Percentiles rank a stretch among this genome's conserved stretches.
Conservation (phyloP, 2,888 invertebrate species). For the Sinhomidia bicolor region DNA sequence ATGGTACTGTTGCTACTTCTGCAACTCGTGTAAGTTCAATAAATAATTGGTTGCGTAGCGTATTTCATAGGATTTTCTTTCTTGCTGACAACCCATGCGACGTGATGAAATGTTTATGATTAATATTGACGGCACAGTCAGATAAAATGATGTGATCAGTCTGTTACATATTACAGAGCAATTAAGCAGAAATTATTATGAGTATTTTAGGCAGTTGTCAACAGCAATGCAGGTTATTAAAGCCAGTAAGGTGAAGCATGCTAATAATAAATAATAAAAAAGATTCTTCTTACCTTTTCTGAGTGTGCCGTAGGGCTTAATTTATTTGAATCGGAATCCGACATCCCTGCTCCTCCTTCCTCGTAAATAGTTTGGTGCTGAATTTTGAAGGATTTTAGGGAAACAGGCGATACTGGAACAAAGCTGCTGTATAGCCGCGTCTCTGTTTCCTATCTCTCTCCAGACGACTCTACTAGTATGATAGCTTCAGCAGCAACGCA, state of each 20-base stretch:
- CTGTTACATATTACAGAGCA: too few relatives aligned
- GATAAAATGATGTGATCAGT: background rate
- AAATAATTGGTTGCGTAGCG: too few relatives aligned
- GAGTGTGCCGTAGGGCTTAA: slow-evolving; percentile 66
- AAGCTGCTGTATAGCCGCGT: slow-evolving; percentile 5
- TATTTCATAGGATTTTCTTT: background rate
- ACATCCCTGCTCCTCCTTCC: slow-evolving; percentile 71
- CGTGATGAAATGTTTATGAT: too few relatives aligned
- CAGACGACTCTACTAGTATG: too few relatives aligned
- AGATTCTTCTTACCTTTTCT: slow-evolving; percentile 73
- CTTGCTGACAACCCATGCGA: too few relatives aligned
- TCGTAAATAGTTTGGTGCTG: slow-evolving; percentile 74
- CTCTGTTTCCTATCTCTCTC: background rate
- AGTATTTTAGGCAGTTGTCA: slow-evolving; percentile 25
- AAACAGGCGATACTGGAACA: slow-evolving; percentile 1
- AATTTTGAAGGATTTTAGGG: slow-evolving; percentile 64
- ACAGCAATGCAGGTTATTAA: background rate
- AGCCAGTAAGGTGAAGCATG: background rate
- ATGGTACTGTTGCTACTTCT: too few relatives aligned
- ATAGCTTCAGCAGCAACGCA: background rate
- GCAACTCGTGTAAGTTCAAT: too few relatives aligned
- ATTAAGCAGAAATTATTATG: slow-evolving; percentile 5
- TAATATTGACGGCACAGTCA: background rate
- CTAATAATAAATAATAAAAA: background rate
- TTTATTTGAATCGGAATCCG: slow-evolving; percentile 70